Conservation (phyloP, 2,797 vertebrate genomes). For the Natrix natrix region DNA sequence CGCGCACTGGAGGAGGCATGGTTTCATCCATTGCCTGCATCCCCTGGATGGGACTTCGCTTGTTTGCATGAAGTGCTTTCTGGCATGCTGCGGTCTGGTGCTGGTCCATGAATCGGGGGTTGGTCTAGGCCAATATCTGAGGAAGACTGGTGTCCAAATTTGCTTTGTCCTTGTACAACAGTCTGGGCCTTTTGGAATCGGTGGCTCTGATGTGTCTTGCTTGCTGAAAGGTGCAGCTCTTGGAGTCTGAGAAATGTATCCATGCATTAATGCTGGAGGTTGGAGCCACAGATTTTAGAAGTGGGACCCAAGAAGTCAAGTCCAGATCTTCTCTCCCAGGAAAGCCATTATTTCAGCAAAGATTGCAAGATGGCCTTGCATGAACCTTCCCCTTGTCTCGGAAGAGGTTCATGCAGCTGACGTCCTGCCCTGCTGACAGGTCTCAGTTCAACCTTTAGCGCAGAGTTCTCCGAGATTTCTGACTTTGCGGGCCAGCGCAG, state of each 20-base stretch:
- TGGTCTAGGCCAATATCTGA: background rate
- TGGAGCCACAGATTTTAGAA: background rate
- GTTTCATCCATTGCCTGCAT: background rate
- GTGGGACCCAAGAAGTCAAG: background rate
- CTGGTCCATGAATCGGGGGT: too few species aligned
- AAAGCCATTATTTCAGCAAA: background rate
- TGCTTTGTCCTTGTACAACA: background rate
- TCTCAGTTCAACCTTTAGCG: too few species aligned
- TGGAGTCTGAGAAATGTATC: background rate
- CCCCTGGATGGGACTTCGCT: background rate
- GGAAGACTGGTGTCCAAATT: background rate
- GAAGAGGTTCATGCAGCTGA: background rate
- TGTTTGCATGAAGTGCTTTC: background rate
- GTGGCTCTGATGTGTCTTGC: background rate
- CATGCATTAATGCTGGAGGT: background rate
- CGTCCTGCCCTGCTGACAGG: too few species aligned
- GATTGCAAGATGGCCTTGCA: background rate
- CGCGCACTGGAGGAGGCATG: accelerated
- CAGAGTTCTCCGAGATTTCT: background rate
- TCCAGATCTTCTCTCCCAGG: background rate
- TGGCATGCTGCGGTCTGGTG: background rate
- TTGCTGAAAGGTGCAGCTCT: background rate
- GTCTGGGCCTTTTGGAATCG: background rate
- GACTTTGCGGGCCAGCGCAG: background rate
- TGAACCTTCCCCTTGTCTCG: background rate